Evolutionary conservation across 2,797 vertebrate species (phyloP).

Genomic region (Notolabrus celidotus): DNA sequence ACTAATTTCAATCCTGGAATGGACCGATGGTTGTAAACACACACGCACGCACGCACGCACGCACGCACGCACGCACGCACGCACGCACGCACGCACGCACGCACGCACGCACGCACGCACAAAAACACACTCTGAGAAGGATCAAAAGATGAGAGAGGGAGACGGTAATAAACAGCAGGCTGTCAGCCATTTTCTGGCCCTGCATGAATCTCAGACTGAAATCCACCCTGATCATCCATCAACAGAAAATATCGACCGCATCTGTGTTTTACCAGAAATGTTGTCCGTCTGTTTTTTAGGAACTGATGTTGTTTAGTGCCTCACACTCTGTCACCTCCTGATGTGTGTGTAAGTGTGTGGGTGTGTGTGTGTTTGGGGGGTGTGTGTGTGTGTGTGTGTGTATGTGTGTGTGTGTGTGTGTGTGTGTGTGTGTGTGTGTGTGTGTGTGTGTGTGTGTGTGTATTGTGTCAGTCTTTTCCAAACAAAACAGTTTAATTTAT

Average conservation of each 20-base stretch:
- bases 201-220: slow-evolving; percentile 34
- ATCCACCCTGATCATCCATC: slow-evolving; percentile 37
- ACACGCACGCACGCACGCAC: slow-evolving; percentile 29
- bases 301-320: not conserved
- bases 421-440: no score
- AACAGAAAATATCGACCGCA: slow-evolving; percentile 24
- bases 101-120: slow-evolving; percentile 11
- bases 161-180: slow-evolving; percentile 54
- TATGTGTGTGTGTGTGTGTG: no score
- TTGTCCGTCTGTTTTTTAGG: not conserved
- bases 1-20: slow-evolving; percentile 84
- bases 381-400: no score
- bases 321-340: not conserved
- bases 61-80: slow-evolving; percentile 27
- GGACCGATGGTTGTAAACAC: slow-evolving; percentile 57
- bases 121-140: slow-evolving; percentile 17
- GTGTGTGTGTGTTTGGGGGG: not conserved
- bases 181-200: slow-evolving; percentile 70
- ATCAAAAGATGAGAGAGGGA: slow-evolving; percentile 58
- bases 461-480: no score
- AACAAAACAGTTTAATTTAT: no score
- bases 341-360: not conserved
- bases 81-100: slow-evolving; percentile 35
- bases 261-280: slow-evolving; percentile 6
- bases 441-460: no score